Base-by-base conservation (phyloP, 1,140 invertebrate species). In the Lucilia sericata region DNA sequence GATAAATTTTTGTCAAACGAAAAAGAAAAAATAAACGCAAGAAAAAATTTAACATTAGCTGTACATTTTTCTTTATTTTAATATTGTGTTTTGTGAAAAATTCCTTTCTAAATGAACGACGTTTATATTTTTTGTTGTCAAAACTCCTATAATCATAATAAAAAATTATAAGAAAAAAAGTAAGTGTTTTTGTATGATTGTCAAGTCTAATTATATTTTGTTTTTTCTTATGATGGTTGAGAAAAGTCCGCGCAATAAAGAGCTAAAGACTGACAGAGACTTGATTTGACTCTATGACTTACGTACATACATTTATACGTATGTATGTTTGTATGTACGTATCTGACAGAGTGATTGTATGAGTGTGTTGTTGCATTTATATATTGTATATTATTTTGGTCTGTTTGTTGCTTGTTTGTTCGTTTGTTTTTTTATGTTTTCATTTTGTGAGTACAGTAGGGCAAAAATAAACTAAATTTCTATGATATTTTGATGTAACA, bases 241-340 rank as follows among this genome's bases (percentile, higher is more conserved):
- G 76, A 80, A 51, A 80, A 80, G 42, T 80, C 76, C 76, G 76
- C 76, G 76, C 76, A 80, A 80, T 80, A 80, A 49, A 80, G 17
- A 51, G 12, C 17, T 49, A 30, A 30, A 49, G 76, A 42, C 36
- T 78, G 12, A 49, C 47, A 30, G 25, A 30, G 25, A 30, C 25
- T 30, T 49, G 47, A 25, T 25, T 70, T 49, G 47, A 49, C 76
- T n/a, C 75, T 49, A 42, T 21, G n/a, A 51, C n/a, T 21, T 80
- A 78, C 75, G 47, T 80, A 21, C 42, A 14, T 78, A 47, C n/a
- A 42, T 42, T 36, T 60, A 17, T 14, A 17, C 14, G 14, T 60
- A 60, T 60, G 1, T 60, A 5, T 60, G 25, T 42, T 42, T 10
- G 42, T 7, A 10, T 10, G 42, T 42, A 10, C 10, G 42, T 42